These are phyloP conservation scores for Hymenochirus boettgeri DNA, from an alignment of 2,113 vertebrate genomes.

Conservation along the genomic window DNA sequence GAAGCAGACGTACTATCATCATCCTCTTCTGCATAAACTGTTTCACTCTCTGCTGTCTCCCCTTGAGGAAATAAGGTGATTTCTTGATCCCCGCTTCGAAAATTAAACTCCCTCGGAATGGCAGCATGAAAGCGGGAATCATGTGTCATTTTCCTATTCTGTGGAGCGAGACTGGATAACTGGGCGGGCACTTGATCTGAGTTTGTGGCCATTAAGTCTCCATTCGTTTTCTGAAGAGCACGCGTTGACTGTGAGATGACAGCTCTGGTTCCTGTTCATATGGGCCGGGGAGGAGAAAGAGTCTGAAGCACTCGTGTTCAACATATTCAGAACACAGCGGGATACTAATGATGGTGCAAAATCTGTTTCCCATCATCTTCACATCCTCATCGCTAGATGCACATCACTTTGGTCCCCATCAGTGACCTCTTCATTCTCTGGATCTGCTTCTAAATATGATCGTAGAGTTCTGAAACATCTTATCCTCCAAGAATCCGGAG, in stretches of 20 bases:
- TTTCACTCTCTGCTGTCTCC: constrained; percentile 57
- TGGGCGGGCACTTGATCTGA: constrained; percentile 56
- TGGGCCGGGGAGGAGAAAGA: not conserved
- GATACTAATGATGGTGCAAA: not conserved
- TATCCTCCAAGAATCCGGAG: constrained; percentile 23
- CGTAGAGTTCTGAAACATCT: constrained; percentile 24
- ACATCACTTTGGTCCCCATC: constrained; percentile 34
- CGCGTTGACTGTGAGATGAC: constrained; percentile 40
- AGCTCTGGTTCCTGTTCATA: not conserved
- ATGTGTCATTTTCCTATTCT: constrained; percentile 65
- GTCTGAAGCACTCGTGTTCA: too few relatives aligned
- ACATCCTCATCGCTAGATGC: constrained; percentile 17
- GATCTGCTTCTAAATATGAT: not conserved
- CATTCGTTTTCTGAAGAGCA: constrained; percentile 53
- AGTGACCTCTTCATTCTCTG: constrained; percentile 19
- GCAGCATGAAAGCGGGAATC: constrained; percentile 84
- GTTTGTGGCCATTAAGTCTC: constrained; percentile 50
- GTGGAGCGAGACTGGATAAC: constrained; percentile 54
- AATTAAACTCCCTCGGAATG: constrained; percentile 82
- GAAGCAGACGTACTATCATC: constrained; percentile 84
- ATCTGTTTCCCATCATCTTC: constrained; percentile 22
- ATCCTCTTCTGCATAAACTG: constrained; percentile 67
- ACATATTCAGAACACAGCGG: not conserved
- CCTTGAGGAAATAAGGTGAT: constrained; percentile 72
- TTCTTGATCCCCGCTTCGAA: constrained; percentile 88